Evolutionary conservation across 2,113 vertebrate genomes (phyloP).

Genomic region (Globicephala melas): DNA sequence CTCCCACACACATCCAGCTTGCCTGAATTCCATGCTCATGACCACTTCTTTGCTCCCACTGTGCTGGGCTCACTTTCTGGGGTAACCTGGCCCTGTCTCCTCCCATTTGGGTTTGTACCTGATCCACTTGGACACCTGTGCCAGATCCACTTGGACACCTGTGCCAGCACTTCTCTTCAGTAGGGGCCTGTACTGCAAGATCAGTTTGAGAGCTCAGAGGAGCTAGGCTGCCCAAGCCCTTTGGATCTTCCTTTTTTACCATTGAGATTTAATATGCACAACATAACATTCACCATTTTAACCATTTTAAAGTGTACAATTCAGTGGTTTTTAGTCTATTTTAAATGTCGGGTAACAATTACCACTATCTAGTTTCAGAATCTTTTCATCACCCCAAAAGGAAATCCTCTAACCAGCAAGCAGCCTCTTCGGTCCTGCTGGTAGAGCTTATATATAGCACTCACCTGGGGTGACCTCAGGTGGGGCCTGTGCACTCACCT

Average conservation of each 20-base stretch:
- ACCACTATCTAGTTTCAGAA: background rate
- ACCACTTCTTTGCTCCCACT: background rate
- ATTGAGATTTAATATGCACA: background rate
- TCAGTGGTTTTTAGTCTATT: background rate
- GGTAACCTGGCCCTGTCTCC: background rate
- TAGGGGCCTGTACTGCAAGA: background rate
- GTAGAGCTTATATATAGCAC: no score
- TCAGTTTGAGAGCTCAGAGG: background rate
- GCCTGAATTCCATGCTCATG: accelerated
- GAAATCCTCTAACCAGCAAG: background rate
- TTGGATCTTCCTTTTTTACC: background rate
- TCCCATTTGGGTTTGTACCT: background rate
- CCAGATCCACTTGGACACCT: background rate
- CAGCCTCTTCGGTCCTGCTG: background rate
- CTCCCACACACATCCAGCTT: background rate
- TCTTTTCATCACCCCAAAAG: background rate
- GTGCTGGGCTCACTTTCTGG: background rate
- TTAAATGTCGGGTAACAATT: background rate
- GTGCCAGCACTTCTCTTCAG: no score
- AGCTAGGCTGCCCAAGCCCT: no score
- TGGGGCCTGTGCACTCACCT: background rate
- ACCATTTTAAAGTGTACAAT: background rate
- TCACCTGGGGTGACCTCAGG: background rate
- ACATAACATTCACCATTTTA: background rate
- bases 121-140: background rate